Conservation (phyloP, 1,140 invertebrate species). For the Hetaerina americana region DNA sequence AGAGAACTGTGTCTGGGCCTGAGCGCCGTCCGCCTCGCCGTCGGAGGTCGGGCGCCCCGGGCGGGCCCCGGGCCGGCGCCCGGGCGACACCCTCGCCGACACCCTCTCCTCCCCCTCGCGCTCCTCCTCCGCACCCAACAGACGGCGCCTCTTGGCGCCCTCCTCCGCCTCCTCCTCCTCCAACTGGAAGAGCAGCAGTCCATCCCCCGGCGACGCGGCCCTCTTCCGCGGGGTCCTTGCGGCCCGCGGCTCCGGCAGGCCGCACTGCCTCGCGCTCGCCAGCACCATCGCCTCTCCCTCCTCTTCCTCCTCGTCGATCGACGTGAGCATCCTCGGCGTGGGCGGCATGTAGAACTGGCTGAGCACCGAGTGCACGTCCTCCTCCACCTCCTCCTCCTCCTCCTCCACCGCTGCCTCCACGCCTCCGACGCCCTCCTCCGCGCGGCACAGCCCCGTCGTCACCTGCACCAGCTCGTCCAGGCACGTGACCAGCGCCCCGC, state of each 20-base stretch:
- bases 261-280: background rate
- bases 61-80: background rate
- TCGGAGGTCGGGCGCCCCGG: conserved; percentile 2
- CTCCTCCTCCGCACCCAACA: conserved; percentile 22
- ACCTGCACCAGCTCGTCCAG: conserved; percentile 10
- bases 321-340: conserved; percentile 49
- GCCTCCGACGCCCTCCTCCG: conserved; percentile 20
- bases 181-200: background rate
- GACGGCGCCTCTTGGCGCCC: background rate
- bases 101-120: conserved; percentile 22
- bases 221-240: background rate
- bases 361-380: conserved; percentile 43
- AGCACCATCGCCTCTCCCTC: conserved; percentile 15
- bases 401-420: conserved; percentile 11
- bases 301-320: conserved; percentile 45
- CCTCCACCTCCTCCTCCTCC: conserved; percentile 36
- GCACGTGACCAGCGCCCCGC: background rate
- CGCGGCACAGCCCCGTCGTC: conserved; percentile 12
- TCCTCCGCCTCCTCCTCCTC: background rate
- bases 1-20: conserved; percentile 22
- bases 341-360: conserved; percentile 59
- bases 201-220: background rate
- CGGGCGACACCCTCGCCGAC: conserved; percentile 20
- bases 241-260: background rate
- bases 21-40: conserved; percentile 11